These are phyloP conservation scores for Oceanodroma leucorhoa DNA, from an alignment of 2,797 vertebrate species.

Conservation along the genomic window DNA sequence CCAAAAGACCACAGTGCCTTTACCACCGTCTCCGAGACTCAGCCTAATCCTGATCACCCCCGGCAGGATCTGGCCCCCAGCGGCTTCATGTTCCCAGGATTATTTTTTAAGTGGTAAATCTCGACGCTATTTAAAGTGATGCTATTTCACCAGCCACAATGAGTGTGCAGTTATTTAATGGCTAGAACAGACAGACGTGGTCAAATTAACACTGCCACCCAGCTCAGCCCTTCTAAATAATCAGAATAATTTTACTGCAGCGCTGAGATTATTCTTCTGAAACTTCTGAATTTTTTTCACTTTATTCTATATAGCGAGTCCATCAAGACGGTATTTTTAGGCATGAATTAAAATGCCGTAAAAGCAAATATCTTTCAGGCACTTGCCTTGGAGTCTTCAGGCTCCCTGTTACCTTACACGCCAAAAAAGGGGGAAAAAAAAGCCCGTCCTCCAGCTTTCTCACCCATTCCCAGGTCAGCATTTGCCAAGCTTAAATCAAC, in stretches of 20 bases:
- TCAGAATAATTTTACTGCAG: not conserved
- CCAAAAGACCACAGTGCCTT: not conserved
- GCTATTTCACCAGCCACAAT: not conserved
- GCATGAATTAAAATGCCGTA: not conserved
- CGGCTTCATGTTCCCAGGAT: not conserved
- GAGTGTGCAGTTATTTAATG: not conserved
- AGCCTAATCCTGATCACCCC: not conserved
- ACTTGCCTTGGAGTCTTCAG: not conserved
- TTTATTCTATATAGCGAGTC: not conserved
- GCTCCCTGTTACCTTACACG: not conserved
- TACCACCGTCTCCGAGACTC: not conserved
- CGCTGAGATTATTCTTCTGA: not conserved
- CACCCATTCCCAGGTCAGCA: not conserved
- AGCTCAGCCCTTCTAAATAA: not conserved
- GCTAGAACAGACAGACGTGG: not conserved
- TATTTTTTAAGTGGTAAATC: not conserved
- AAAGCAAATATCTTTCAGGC: not conserved
- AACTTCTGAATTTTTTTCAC: not conserved
- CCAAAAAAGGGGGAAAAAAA: not conserved
- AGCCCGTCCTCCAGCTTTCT: not conserved
- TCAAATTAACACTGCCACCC: not conserved
- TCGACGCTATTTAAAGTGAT: not conserved
- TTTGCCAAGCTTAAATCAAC: not conserved
- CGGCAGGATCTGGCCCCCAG: not conserved
- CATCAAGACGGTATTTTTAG: accelerated